A percentile compares a stretch with the other conserved stretches of the same genome.
phyloP scores from a whole-genome alignment of 2,113 vertebrate genomes.

The Scomber colias region DNA sequence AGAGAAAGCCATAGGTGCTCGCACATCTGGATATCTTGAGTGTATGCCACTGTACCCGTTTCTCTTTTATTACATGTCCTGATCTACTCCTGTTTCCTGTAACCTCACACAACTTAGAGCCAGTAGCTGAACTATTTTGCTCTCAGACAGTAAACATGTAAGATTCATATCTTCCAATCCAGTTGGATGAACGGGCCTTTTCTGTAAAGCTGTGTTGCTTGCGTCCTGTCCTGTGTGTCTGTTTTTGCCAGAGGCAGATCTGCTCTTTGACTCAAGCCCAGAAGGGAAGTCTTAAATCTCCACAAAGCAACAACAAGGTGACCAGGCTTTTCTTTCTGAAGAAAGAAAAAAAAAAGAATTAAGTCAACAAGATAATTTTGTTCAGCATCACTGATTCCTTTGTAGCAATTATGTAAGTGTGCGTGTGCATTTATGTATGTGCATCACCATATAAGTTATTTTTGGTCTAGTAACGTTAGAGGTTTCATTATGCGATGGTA shows the following conservation, averaged over 20 bases:
- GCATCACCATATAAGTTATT: constrained; percentile 44
- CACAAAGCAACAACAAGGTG: constrained; percentile 53
- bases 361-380: constrained; percentile 66
- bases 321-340: constrained; percentile 47
- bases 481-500: constrained; percentile 42
- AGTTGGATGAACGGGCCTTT: constrained; percentile 36
- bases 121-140: constrained; percentile 12
- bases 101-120: constrained; percentile 16
- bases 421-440: constrained; percentile 40
- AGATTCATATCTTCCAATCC: constrained; percentile 50
- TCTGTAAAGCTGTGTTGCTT: constrained; percentile 43
- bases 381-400: constrained; percentile 66
- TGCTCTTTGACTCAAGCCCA: constrained; percentile 70
- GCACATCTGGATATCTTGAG: constrained; percentile 24
- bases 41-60: neutral
- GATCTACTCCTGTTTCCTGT: constrained; percentile 8
- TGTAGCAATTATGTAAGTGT: constrained; percentile 46
- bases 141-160: constrained; percentile 52
- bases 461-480: constrained; percentile 48
- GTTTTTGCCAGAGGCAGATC: constrained; percentile 63
- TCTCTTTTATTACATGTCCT: neutral
- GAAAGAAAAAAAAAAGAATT: constrained; percentile 45
- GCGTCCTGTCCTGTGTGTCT: constrained; percentile 44
- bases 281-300: constrained; percentile 77
- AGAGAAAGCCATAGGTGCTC: neutral